Evolutionary conservation across 2,888 invertebrate genomes (phyloP), one percentile per base, ranked within the genome.

Genomic region (Selenia dentaria): DNA sequence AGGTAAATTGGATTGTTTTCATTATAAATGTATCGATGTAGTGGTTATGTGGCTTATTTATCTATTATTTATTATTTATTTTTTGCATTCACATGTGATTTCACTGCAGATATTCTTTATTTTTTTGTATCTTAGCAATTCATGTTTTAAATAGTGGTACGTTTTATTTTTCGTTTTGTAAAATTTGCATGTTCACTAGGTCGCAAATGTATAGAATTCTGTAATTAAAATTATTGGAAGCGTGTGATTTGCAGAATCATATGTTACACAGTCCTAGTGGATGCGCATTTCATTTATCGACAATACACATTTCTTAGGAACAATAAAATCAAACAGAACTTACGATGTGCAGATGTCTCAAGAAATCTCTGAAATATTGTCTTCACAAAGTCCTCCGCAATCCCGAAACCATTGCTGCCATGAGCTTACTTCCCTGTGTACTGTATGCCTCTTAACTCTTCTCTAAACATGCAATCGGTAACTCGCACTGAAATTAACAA

Each of bases 61-160:
- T 88, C 66, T 85, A 84, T 83, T 85, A 82, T 87, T 83, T 83
- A 77, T 83, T 81, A 74, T 79, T 74, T 79, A 77, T 79, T 74
- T 76, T 81, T 86, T 86, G 87, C 89, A 89, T 89, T 90, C 89
- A 90, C 90, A 90, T 90, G 90, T 90, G 90, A 90, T 89, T 89
- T 90, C 90, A 89, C 90, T 85, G 86, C 88, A 83, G 79, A 79
- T 79, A 76, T 81, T 37, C 32, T 48, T 42, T 79, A 4, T 20
- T 6, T 8, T 22, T 22, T 77, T 16, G 4, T 79, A n/a, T 77
- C 72, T 76, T 80, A 79, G 83, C 81, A 80, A 81, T 85, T 85
- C 86, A 86, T 87, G 81, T 82, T 80, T 72, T 50, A 67, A 66
- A 63, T 57, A 55, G 57, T 59, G 41, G 51, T 42, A 34, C 43